Percentiles rank a stretch among this genome's conserved stretches.
Evolutionary conservation across 2,797 vertebrate genomes (phyloP).

Genomic region (Sibirionetta formosa): DNA sequence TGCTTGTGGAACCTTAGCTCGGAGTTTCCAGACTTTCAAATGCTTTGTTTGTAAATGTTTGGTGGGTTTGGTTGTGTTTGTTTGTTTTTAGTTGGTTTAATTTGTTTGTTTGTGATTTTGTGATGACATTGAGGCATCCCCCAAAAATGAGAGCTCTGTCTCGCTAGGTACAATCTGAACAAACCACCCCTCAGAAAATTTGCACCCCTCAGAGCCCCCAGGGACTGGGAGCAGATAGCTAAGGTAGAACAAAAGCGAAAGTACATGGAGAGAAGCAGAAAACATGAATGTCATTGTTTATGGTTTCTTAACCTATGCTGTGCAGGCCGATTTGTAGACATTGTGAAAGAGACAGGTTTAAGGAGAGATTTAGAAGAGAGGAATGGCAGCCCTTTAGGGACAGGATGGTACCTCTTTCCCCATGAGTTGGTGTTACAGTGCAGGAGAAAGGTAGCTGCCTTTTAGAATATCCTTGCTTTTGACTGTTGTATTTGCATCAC

Average conservation of each 20-base stretch:
- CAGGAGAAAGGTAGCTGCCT: neutral
- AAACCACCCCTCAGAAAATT: neutral
- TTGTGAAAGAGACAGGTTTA: neutral
- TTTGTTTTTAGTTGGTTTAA: neutral
- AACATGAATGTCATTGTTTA: neutral
- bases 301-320: neutral
- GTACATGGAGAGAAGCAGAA: neutral
- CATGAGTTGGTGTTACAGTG: neutral
- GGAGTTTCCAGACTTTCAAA: neutral
- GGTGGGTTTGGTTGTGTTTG: rapidly evolving
- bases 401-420: neutral
- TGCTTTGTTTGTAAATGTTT: neutral
- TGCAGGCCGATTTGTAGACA: neutral
- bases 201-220: neutral
- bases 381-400: neutral
- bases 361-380: neutral
- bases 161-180: neutral
- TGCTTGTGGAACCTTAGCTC: neutral
- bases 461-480: neutral
- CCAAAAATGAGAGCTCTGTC: neutral
- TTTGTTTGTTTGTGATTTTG: neutral
- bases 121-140: neutral
- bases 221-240: neutral
- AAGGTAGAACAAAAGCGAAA: neutral
- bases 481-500: neutral